phyloP scores from a whole-genome alignment of 2,888 invertebrate species.

The Nesidiocoris tenuis region DNA sequence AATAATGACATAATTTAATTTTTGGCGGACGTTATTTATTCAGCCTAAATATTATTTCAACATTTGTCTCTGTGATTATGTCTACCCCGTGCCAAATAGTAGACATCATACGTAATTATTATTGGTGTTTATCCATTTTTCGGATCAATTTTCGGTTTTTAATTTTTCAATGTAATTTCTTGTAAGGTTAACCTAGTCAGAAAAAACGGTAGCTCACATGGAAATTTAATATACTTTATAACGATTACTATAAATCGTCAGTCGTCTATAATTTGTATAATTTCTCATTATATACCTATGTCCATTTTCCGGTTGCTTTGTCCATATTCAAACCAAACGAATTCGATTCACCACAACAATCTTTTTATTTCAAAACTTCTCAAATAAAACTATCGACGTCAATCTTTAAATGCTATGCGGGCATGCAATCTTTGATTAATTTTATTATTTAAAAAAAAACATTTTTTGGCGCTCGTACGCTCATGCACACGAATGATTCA shows the following conservation, averaged over 20 bases:
- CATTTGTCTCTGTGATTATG: constrained; percentile 31
- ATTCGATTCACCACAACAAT: constrained; percentile 2
- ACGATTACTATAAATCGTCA: too few relatives aligned
- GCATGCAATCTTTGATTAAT: too few relatives aligned
- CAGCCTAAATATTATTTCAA: constrained; percentile 16
- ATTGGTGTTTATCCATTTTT: constrained; percentile 13
- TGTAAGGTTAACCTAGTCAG: constrained; percentile 35
- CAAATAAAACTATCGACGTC: too few relatives aligned
- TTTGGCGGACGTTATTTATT: constrained; percentile 14
- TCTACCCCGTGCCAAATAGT: constrained; percentile 39
- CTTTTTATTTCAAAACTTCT: neutral
- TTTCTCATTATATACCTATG: too few relatives aligned
- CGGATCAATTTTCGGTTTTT: constrained; percentile 11
- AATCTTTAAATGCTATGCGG: too few relatives aligned
- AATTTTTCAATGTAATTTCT: constrained; percentile 2
- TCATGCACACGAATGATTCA: neutral
- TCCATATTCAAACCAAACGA: too few relatives aligned
- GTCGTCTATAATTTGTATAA: too few relatives aligned
- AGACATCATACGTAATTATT: constrained; percentile 18
- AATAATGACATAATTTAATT: constrained; percentile 10
- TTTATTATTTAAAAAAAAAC: too few relatives aligned
- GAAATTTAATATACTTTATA: too few relatives aligned
- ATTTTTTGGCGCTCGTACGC: neutral
- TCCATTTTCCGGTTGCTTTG: too few relatives aligned
- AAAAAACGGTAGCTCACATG: constrained; percentile 20